A percentile compares a stretch with the other conserved stretches of the same genome.
Evolutionary conservation across 2,113 vertebrate species (phyloP).

Genomic region (Trichechus manatus): DNA sequence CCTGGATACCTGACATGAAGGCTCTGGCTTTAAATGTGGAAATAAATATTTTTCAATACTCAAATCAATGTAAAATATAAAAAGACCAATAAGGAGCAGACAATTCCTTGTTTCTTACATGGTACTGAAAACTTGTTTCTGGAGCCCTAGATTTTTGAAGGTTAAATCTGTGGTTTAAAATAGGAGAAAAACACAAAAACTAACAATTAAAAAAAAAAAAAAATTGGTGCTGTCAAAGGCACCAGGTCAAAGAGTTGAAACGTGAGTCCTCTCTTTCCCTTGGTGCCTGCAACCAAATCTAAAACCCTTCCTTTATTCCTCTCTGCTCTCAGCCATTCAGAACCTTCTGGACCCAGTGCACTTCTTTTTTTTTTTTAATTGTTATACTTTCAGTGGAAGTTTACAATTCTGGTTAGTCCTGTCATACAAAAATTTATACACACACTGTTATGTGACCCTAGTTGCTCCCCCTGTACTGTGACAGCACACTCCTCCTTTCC

Average conservation of each 20-base stretch:
- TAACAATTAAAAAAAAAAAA: not conserved
- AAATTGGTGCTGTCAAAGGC: not conserved
- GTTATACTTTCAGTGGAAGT: too few species aligned
- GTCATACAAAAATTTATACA: too few species aligned
- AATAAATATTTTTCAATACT: slow-evolving; percentile 69
- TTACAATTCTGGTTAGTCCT: too few species aligned
- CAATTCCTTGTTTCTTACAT: slow-evolving; percentile 36
- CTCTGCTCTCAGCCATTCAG: not conserved
- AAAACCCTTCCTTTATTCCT: not conserved
- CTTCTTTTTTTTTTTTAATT: too few species aligned
- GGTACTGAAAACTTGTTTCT: not conserved
- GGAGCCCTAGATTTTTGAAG: not conserved
- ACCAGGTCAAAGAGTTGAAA: not conserved
- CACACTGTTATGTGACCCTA: too few species aligned
- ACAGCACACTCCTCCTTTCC: too few species aligned
- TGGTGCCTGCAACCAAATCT: not conserved
- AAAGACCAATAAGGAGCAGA: slow-evolving; percentile 60
- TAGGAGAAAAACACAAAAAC: not conserved
- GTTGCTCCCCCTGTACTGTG: too few species aligned
- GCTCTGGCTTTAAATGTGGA: slow-evolving; percentile 61
- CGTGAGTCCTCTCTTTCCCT: not conserved
- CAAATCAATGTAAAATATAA: slow-evolving; percentile 46
- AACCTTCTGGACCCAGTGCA: not conserved
- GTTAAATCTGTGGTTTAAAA: not conserved
- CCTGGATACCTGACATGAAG: slow-evolving; percentile 62